A percentile compares a stretch with the other conserved stretches of the same genome.
phyloP scores from a whole-genome alignment of 2,797 vertebrate species.

The Poeciliopsis infans region DNA sequence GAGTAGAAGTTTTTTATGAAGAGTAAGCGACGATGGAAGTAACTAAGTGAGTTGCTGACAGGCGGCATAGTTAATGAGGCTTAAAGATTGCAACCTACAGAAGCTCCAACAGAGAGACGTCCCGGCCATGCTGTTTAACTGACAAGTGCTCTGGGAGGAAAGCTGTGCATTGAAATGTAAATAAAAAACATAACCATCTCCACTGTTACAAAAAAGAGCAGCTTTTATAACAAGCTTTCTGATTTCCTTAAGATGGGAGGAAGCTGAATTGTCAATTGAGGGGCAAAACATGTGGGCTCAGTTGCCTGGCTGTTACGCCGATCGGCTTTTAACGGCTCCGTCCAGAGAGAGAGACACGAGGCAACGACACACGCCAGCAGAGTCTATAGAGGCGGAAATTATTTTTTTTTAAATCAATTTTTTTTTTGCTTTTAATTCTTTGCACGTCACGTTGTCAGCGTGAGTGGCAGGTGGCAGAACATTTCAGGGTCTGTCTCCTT shows the following conservation, averaged over 20 bases:
- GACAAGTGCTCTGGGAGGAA: slow-evolving; percentile 39
- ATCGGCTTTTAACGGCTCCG: slow-evolving; percentile 21
- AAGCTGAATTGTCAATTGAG: slow-evolving; percentile 10
- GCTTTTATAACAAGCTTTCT: slow-evolving; percentile 1
- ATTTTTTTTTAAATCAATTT: slow-evolving; percentile 36
- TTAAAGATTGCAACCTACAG: slow-evolving; percentile 25
- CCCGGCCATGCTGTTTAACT: slow-evolving; percentile 37
- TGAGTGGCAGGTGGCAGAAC: slow-evolving; percentile 85
- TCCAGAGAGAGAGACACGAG: slow-evolving; percentile 4
- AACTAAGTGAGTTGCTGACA: background rate
- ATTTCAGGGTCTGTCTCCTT: slow-evolving; percentile 82
- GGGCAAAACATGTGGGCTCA: slow-evolving; percentile 24
- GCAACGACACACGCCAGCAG: slow-evolving; percentile 2
- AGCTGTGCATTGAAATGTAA: background rate
- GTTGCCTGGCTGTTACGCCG: slow-evolving; percentile 15
- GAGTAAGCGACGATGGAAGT: background rate
- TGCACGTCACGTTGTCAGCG: slow-evolving; percentile 76
- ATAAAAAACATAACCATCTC: slow-evolving; percentile 8
- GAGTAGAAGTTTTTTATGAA: background rate
- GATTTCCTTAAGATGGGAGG: slow-evolving; percentile 20
- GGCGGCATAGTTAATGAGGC: slow-evolving; percentile 13
- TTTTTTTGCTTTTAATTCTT: slow-evolving; percentile 77
- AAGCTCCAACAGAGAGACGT: slow-evolving; percentile 19
- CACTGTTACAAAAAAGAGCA: slow-evolving; percentile 23
- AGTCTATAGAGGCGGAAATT: slow-evolving; percentile 49